These are phyloP conservation scores for Acanthornis magna DNA, from an alignment of 2,797 vertebrate genomes.

Conservation along the genomic window DNA sequence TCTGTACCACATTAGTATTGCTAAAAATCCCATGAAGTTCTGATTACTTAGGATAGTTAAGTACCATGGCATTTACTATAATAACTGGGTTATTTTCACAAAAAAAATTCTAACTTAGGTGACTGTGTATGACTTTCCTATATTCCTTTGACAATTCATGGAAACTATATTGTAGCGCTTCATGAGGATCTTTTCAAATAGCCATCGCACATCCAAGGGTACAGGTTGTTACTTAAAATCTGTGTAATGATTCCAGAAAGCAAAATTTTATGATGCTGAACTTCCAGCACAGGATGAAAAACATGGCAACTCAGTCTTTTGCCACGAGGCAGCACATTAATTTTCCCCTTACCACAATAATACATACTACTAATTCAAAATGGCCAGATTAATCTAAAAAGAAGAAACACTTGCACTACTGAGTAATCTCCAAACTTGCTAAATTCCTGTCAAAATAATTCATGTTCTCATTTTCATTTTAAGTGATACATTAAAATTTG, in stretches of 20 bases:
- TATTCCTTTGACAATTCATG: neutral
- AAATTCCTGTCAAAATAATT: neutral
- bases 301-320: neutral
- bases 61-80: neutral
- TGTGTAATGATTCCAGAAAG: neutral
- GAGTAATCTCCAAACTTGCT: neutral
- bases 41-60: neutral
- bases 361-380: neutral
- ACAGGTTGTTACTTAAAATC: neutral
- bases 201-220: neutral
- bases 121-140: neutral
- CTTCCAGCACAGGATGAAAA: neutral
- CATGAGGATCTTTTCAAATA: neutral
- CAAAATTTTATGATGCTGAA: neutral
- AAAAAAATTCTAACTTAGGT: neutral
- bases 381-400: neutral
- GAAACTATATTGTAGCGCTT: neutral
- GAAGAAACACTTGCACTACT: neutral
- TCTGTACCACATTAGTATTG: neutral
- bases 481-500: neutral
- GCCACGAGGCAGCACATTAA: neutral
- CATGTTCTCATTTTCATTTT: slow-evolving; percentile 8
- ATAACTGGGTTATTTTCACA: neutral
- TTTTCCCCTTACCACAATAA: neutral
- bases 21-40: neutral